Evolutionary conservation across 2,888 invertebrate genomes (phyloP).

Genomic region (Eledone cirrhosa): DNA sequence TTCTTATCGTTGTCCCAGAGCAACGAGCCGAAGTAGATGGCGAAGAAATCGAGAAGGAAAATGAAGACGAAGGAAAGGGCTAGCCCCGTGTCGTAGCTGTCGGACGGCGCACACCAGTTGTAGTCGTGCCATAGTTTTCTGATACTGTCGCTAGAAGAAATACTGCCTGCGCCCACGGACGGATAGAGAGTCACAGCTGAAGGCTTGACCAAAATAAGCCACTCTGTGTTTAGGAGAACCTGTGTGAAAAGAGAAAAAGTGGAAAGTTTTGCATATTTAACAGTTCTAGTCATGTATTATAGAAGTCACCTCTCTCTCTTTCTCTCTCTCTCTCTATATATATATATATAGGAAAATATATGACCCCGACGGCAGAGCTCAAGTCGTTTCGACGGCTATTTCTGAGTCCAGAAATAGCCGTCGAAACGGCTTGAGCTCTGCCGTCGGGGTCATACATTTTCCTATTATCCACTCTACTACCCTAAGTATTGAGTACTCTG

Average conservation of each 20-base stretch:
- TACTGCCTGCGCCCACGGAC: not conserved
- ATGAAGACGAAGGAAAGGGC: conserved; percentile 67
- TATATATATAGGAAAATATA: no score
- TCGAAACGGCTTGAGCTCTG: no score
- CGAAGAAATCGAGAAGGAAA: conserved; percentile 65
- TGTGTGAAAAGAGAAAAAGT: conserved; percentile 51
- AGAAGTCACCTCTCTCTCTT: no score
- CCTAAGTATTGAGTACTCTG: no score
- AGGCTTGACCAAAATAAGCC: conserved; percentile 66
- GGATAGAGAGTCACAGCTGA: conserved; percentile 40
- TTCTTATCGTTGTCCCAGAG: conserved; percentile 66
- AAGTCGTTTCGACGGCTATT: no score
- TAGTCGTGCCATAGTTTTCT: conserved; percentile 42
- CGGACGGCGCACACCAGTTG: conserved; percentile 58
- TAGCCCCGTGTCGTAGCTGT: conserved; percentile 63
- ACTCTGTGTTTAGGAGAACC: conserved; percentile 65
- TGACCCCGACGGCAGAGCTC: no score
- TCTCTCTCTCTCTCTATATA: no score
- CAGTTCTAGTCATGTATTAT: no score
- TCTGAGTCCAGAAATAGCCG: no score
- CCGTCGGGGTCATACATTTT: no score
- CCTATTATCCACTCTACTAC: no score
- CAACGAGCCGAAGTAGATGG: conserved; percentile 64
- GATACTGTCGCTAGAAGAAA: not conserved
- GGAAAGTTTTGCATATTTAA: no score